These are phyloP conservation scores for Bos javanicus DNA, from an alignment of 2,113 vertebrate genomes.

Conservation along the genomic window DNA sequence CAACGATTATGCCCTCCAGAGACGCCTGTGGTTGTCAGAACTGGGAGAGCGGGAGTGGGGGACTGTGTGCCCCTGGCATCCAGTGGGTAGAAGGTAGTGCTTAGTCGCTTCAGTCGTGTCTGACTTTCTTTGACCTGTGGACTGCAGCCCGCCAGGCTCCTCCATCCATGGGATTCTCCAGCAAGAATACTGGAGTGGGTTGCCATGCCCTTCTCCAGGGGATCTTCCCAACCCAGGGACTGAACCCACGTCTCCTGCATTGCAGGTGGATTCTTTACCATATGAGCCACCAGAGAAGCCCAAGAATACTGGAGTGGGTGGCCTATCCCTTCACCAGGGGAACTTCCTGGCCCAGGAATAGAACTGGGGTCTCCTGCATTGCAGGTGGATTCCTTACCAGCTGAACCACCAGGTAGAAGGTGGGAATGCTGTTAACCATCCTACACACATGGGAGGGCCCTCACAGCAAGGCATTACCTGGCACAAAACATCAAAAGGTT, in stretches of 20 bases:
- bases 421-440: neutral
- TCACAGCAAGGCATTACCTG: neutral
- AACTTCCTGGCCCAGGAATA: neutral
- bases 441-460: neutral
- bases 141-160: neutral
- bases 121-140: neutral
- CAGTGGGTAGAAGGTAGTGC: neutral
- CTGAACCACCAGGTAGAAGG: neutral
- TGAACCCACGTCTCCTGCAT: neutral
- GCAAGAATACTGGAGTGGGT: neutral
- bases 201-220: neutral
- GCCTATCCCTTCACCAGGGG: neutral
- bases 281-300: neutral
- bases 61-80: neutral
- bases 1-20: neutral
- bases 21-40: neutral
- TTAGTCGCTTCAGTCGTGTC: rapidly evolving
- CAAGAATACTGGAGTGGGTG: neutral
- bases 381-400: neutral
- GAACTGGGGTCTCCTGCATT: neutral
- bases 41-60: rapidly evolving
- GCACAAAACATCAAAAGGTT: neutral
- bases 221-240: neutral
- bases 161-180: neutral
- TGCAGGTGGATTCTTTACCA: neutral